A percentile compares a stretch with the other conserved stretches of the same genome.
phyloP scores from a whole-genome alignment of 2,888 invertebrate genomes.

The Trissolcus japonicus region DNA sequence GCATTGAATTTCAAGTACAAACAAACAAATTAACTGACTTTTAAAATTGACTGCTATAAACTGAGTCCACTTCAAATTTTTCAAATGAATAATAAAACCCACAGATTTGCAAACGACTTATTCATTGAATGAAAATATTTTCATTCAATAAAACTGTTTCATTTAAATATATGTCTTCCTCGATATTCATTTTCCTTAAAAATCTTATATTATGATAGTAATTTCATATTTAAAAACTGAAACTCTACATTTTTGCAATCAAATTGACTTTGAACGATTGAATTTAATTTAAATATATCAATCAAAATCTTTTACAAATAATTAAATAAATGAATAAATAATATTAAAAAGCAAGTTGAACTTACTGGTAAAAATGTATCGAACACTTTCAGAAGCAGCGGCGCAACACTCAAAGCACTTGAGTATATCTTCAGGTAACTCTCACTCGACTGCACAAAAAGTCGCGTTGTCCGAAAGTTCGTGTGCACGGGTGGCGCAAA shows the following conservation, averaged over 20 bases:
- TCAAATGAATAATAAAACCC: background rate
- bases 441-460: slow-evolving; percentile 41
- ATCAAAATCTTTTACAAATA: background rate
- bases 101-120: background rate
- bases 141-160: too few species aligned
- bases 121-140: too few species aligned
- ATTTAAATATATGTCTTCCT: too few species aligned
- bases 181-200: too few species aligned
- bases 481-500: background rate
- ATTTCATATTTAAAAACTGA: too few species aligned
- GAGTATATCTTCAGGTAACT: slow-evolving; percentile 16
- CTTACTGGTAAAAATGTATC: slow-evolving; percentile 15
- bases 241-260: too few species aligned
- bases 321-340: background rate
- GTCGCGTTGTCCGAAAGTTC: slow-evolving; percentile 18
- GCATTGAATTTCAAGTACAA: background rate
- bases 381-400: slow-evolving; percentile 10
- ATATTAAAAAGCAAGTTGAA: background rate
- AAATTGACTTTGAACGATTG: background rate
- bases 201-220: too few species aligned
- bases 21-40: background rate
- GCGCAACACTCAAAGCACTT: slow-evolving; percentile 10
- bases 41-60: background rate
- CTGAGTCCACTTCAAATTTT: background rate
- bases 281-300: too few species aligned